Evolutionary conservation across 2,888 invertebrate species (phyloP), one percentile per base, ranked within the genome.

Genomic region (Parnassius orleans): DNA sequence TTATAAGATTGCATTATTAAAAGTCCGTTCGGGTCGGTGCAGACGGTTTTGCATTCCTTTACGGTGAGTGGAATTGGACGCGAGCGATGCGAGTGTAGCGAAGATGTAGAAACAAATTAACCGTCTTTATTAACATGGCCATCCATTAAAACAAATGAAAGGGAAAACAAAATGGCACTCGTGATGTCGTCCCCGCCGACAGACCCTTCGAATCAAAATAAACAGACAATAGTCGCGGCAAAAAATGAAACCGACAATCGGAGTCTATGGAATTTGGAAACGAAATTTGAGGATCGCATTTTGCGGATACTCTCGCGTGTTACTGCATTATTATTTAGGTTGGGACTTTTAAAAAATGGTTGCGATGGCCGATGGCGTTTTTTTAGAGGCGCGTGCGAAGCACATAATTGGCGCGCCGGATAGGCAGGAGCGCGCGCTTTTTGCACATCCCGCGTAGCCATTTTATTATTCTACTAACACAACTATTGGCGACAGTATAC

Each of bases 321-420:
- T 90, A 88, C 86, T 87, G 90, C 90, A 90, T 90, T 90, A 90
- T 91, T 91, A 90, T 90, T 90, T 89, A 86, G 85, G 83, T 76
- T 83, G 78, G 79, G 77, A 71, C 81, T 86, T 87, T 89, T 84
- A 85, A 85, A 88, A 48, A 86, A 88, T 87, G 84, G 83, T 79
- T 83, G 72, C 81, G 80, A 84, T 86, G 82, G 79, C 77, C 76
- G 76, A 71, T 76, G 78, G 75, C 80, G 72, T 84, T 89, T 88
- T 87, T 89, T 88, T 86, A 84, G 81, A 76, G 87, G 90, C 90
- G 90, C 91, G 91, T 90, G 90, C 90, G 88, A 88, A 65, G 73
- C 69, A 80, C 83, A 83, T 90, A 87, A 90, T 87, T 87, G 89
- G 87, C 84, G 80, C 75, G 80, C 79, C 79, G 75, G 77, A 80